These are phyloP conservation scores for Chiridota heheva DNA, from an alignment of 35 echinoderm and acorn worm genomes.

Conservation along the genomic window DNA sequence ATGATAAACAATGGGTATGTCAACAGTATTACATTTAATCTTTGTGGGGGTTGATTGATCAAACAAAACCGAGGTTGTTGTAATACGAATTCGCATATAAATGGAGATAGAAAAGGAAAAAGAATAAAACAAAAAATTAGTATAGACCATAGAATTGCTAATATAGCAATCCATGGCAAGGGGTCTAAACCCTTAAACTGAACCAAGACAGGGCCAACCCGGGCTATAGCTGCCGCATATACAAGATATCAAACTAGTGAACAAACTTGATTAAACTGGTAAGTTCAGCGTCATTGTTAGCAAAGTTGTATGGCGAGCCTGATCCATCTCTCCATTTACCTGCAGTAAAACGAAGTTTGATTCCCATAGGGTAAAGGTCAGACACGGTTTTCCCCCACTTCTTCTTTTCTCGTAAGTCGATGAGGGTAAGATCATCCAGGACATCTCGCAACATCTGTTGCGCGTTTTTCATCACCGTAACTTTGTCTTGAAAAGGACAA, in stretches of 20 bases:
- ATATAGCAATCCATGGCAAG: neutral
- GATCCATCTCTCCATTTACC: conserved; percentile 45
- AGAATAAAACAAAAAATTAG: neutral
- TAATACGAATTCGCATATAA: too few relatives aligned
- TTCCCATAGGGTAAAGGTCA: conserved; percentile 44
- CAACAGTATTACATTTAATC: too few relatives aligned
- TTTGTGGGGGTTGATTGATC: too few relatives aligned
- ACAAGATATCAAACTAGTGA: neutral
- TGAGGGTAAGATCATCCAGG: conserved; percentile 55
- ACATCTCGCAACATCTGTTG: too few relatives aligned
- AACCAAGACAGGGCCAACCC: neutral
- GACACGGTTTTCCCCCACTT: conserved; percentile 47
- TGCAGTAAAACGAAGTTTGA: conserved; percentile 41
- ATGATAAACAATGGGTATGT: too few relatives aligned
- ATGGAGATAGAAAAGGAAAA: too few relatives aligned
- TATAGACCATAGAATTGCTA: neutral
- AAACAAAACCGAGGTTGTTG: too few relatives aligned
- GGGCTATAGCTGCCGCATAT: neutral
- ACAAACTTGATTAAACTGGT: neutral
- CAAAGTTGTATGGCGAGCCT: neutral
- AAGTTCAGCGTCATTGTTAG: too few relatives aligned
- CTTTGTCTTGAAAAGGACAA: too few relatives aligned
- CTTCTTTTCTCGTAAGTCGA: conserved; percentile 36
- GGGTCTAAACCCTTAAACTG: neutral
- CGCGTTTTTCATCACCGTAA: too few relatives aligned